These are phyloP conservation scores for Exocentrus adspersus DNA, from an alignment of 2,888 invertebrate species.

Conservation along the genomic window DNA sequence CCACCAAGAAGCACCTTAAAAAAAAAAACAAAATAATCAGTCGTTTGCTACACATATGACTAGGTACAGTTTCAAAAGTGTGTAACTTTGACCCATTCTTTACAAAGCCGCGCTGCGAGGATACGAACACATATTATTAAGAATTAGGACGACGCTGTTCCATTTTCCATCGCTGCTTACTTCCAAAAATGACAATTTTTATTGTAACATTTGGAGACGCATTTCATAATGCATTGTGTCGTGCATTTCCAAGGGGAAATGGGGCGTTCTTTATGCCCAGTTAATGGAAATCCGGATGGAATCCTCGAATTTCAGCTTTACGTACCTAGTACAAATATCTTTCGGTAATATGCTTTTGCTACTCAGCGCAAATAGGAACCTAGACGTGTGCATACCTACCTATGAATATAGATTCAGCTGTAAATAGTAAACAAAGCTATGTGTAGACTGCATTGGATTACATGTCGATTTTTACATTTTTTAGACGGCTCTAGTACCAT, in stretches of 20 bases:
- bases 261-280: neutral
- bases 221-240: slow-evolving; percentile 1
- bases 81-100: no score
- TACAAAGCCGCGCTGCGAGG: neutral
- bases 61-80: no score
- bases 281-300: neutral
- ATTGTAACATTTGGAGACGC: neutral
- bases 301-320: neutral
- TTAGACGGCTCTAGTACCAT: no score
- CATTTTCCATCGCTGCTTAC: neutral
- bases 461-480: no score
- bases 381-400: no score
- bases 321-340: neutral
- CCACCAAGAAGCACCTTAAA: slow-evolving; percentile 81
- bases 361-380: neutral
- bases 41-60: no score
- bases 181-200: neutral
- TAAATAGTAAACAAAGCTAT: neutral
- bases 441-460: no score
- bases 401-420: neutral
- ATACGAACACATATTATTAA: neutral
- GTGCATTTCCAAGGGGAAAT: neutral
- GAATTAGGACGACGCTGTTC: neutral
- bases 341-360: neutral
- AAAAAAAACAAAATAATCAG: slow-evolving; percentile 27